Evolutionary conservation across 2,888 invertebrate genomes (phyloP).

Genomic region (Chrysina gloriosa): DNA sequence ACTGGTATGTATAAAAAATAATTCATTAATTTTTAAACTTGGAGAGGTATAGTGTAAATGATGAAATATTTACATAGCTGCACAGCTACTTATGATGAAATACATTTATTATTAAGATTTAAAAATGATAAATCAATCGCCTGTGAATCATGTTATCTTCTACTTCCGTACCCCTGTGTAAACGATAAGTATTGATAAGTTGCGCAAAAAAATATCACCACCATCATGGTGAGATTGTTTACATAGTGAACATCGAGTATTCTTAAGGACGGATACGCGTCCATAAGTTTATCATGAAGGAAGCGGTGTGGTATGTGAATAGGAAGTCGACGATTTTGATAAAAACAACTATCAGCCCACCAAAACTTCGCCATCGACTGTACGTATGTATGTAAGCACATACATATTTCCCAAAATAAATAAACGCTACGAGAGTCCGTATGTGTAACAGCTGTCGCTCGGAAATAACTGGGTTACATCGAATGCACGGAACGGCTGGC

Average conservation of each 20-base stretch:
- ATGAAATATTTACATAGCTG: no score
- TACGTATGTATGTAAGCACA: no score
- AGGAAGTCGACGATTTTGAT: constrained; percentile 47
- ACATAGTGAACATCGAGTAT: constrained; percentile 8
- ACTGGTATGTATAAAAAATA: no score
- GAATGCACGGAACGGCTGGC: constrained; percentile 9
- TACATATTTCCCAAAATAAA: constrained; percentile 34
- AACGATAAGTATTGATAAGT: neutral
- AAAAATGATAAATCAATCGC: no score
- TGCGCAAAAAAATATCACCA: neutral
- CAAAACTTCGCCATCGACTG: constrained; percentile 16
- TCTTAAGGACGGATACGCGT: constrained; percentile 45
- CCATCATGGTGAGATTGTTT: constrained; percentile 5
- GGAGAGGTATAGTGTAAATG: no score
- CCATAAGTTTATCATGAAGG: constrained; percentile 46
- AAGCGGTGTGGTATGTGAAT: constrained; percentile 48
- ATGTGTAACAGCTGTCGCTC: constrained; percentile 35
- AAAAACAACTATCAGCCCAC: constrained; percentile 44
- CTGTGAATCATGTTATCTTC: no score
- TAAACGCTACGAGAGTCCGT: constrained; percentile 16
- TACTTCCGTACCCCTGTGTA: neutral
- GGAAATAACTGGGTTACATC: constrained; percentile 32
- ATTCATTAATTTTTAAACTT: no score
- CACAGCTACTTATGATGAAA: no score
- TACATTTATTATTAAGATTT: no score